These are phyloP conservation scores for Neoseiulus cucumeris DNA, from an alignment of 1,140 invertebrate genomes.

Conservation along the genomic window DNA sequence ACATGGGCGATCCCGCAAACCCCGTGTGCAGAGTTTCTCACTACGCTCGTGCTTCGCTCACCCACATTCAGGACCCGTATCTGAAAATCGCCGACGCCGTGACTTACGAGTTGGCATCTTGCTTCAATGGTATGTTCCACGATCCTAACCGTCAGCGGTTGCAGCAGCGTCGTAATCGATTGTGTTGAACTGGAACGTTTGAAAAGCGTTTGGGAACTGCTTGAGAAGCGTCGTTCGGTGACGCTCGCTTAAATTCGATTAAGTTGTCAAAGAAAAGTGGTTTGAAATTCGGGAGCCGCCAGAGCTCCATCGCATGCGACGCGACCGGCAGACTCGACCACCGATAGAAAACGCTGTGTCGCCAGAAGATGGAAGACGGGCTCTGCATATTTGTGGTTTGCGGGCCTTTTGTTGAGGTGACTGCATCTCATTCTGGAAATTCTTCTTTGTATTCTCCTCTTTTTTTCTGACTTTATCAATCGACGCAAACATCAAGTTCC, in stretches of 20 bases:
- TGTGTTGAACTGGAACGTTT: neutral
- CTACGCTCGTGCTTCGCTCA: conserved; percentile 63
- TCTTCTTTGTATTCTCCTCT: too few relatives aligned
- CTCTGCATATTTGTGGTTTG: too few relatives aligned
- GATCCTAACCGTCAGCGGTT: too few relatives aligned
- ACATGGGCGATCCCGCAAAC: conserved; percentile 75
- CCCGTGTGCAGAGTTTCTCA: conserved; percentile 76
- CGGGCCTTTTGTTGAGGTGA: too few relatives aligned
- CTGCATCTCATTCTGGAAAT: too few relatives aligned
- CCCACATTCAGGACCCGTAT: conserved; percentile 66
- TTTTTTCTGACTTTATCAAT: too few relatives aligned
- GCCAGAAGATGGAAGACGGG: too few relatives aligned
- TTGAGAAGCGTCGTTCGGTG: neutral
- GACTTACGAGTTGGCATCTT: conserved; percentile 75
- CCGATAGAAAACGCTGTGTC: too few relatives aligned
- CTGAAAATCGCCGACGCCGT: conserved; percentile 56
- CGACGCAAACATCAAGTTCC: too few relatives aligned
- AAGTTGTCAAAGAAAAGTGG: neutral
- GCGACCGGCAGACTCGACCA: too few relatives aligned
- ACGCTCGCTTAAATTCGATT: neutral
- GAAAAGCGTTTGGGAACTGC: neutral
- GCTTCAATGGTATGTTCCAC: conserved; percentile 45
- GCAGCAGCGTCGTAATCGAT: neutral
- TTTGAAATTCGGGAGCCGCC: too few relatives aligned
- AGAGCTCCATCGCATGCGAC: too few relatives aligned